These are phyloP conservation scores for Entomobrya proxima DNA, from an alignment of 2,888 invertebrate species.

Conservation along the genomic window DNA sequence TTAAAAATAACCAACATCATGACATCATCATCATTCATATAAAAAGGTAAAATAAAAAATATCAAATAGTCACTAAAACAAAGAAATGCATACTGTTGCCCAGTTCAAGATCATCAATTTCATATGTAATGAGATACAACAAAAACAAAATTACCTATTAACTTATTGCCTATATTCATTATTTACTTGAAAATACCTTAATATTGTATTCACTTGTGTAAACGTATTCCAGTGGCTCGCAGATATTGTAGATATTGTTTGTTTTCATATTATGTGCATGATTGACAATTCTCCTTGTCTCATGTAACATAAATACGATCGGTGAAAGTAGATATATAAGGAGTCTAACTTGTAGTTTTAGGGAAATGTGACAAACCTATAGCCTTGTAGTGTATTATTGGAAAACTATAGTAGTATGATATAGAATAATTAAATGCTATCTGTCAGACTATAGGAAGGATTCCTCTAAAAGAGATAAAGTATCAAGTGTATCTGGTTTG, in stretches of 20 bases:
- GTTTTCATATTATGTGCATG: not conserved
- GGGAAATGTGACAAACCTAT: too few relatives aligned
- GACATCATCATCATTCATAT: not conserved
- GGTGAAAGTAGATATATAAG: not conserved
- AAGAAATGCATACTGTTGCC: conserved; percentile 55
- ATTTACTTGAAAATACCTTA: not conserved
- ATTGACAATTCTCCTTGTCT: not conserved
- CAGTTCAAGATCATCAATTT: conserved; percentile 52
- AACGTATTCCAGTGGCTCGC: not conserved
- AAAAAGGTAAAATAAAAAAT: conserved; percentile 8
- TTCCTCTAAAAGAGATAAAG: too few relatives aligned
- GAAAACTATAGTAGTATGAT: too few relatives aligned
- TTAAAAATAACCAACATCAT: not conserved
- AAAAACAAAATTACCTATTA: conserved; percentile 8
- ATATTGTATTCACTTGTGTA: too few relatives aligned
- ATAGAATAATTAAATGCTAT: too few relatives aligned
- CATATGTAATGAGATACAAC: conserved; percentile 47
- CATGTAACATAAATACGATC: not conserved
- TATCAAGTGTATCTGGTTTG: too few relatives aligned
- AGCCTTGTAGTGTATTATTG: too few relatives aligned
- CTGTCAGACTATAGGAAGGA: too few relatives aligned
- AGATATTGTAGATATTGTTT: not conserved
- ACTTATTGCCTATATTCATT: not conserved
- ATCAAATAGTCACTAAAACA: not conserved
- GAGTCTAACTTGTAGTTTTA: not conserved